A percentile compares a stretch with the other conserved stretches of the same genome.
Conservation (phyloP, 1,140 invertebrate species). For the Pseudomyrmex dendroicus region DNA sequence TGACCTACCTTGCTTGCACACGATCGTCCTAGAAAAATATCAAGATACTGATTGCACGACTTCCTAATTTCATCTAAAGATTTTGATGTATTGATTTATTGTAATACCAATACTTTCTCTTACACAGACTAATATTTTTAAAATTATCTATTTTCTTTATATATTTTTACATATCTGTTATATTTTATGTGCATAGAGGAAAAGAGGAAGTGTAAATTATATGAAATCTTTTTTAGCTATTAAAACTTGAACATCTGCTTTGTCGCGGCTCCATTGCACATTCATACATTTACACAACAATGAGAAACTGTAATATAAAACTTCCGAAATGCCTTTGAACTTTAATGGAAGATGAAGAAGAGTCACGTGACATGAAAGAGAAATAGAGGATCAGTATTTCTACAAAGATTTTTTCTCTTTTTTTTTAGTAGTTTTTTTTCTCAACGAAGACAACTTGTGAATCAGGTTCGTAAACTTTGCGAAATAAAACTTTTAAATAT, state of each 20-base stretch:
- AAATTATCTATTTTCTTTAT: neutral
- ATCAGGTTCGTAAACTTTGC: constrained; percentile 26
- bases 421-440: neutral
- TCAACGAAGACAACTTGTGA: constrained; percentile 34
- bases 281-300: constrained; percentile 84
- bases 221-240: constrained; percentile 84
- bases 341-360: constrained; percentile 63
- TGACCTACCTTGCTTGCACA: constrained; percentile 78
- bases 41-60: constrained; percentile 8
- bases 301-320: constrained; percentile 83
- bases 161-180: too few relatives aligned
- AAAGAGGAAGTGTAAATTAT: constrained; percentile 68
- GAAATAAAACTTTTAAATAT: neutral
- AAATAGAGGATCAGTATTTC: constrained; percentile 64
- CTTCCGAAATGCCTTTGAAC: constrained; percentile 80
- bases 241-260: constrained; percentile 81
- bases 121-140: neutral
- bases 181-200: too few relatives aligned
- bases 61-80: neutral
- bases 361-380: constrained; percentile 61
- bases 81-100: neutral
- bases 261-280: constrained; percentile 83
- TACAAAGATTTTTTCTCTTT: constrained; percentile 17
- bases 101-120: neutral
- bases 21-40: constrained; percentile 72